Evolutionary conservation across 2,113 vertebrate genomes (phyloP), one percentile per base, ranked within the genome.

Genomic region (Trachemys scripta): DNA sequence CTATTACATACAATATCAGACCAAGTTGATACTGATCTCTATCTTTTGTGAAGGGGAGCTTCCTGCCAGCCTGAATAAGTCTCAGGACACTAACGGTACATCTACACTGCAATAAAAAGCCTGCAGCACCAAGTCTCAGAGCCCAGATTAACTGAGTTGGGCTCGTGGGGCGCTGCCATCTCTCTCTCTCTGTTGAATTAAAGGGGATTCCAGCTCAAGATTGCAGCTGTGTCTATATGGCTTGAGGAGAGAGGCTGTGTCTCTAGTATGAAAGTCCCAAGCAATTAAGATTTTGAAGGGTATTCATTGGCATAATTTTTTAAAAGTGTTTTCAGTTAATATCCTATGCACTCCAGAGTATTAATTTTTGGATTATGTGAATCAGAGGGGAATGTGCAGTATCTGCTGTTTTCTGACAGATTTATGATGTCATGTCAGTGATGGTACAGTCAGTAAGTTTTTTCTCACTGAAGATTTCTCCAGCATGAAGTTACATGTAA

Each of bases 61-160:
- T 84, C 72, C 84, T 35, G 5, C 72, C 83, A 94, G 83, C 20
- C 72, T 20, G 87, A 94, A 53, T 45, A 88, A 89, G 84, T 95
- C 81, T 57, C 45, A 72, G 83, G 93, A 92, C 59, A 90, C 29
- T n/a, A n/a, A 69, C 4, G 3, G 17, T 69, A 38, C 65, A 69
- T 69, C 17, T 20, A 69, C 35, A 69, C 16, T 38, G 65, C 16
- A 38, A 69, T 69, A 69, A 69, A 69, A 38, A n/a, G 19, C 35
- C 65, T 69, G 17, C 35, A 38, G 35, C 17, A 69, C 65, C 17
- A 69, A 35, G 65, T 20, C 35, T n/a, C 35, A 38, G 65, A 19
- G 35, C 35, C 17, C 4, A 10, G 8, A 17, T 69, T 20, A 69
- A 38, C 16, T 69, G 65, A 69, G 17, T 20, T 69, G 65, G 16